Base-by-base conservation (phyloP, 2,113 vertebrate genomes). In the Brienomyrus longianalis region DNA sequence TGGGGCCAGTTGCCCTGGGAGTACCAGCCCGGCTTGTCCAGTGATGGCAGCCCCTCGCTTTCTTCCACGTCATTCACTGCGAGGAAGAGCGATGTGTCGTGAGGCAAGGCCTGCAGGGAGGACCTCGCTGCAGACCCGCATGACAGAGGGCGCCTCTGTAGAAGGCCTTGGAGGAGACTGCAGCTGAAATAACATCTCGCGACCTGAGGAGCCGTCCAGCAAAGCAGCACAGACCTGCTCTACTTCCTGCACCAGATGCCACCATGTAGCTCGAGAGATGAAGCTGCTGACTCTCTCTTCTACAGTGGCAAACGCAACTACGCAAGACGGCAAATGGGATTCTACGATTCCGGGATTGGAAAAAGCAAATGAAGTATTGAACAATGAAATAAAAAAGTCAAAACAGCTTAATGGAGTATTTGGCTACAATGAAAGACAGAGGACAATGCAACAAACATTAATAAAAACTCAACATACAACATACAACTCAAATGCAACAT, bases 11-110 rank as follows among this genome's bases (percentile, higher is more conserved):
- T 99, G 15, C 98, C 98, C 93, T 99, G 98, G 47, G 98, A 99
- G 94, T 99, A 99, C 98, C 98, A 99, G 91, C 98, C 98, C 0
- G 97, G 97, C 87, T 98, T 98, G 70, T 99, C 97, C 92, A 99
- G 93, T 2, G 95, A 95, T 0, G 96, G 95, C 87, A 99, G 94
- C 3, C 95, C 95, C 89, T 97, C 97, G 17, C 87, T 94, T 88
- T 96, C 96, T 91, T 99, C 98, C 90, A 97, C 95, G 0, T 99
- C 97, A 13, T 97, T 97, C 91, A 98, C 98, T 99, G 94, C 17
- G 84, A n/a, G 39, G 51, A 39, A 85, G 21, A 66, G 89, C 43
- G 19, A 15, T 3, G 11, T 74, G 47, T 31, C 21, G 51, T 31
- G 66, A 66, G 45, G 9, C 54, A 87, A 7, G 21, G 50, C 85